These are phyloP conservation scores for Mormyrus iriodes DNA, from an alignment of 2,113 vertebrate species.

Conservation along the genomic window DNA sequence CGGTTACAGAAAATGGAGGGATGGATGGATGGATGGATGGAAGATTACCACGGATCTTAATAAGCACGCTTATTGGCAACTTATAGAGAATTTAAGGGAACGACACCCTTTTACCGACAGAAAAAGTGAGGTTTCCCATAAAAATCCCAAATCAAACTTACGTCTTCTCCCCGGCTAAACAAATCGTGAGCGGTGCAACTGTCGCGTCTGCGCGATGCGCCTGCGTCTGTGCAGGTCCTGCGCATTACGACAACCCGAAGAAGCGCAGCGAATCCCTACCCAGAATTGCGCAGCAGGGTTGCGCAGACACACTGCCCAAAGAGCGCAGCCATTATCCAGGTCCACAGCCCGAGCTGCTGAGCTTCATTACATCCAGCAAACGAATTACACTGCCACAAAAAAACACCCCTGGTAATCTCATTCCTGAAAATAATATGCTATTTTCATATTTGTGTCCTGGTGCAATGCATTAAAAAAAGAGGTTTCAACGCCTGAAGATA, in stretches of 20 bases:
- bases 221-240: conserved; percentile 31
- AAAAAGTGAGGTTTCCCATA: neutral
- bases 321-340: conserved; percentile 60
- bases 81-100: neutral
- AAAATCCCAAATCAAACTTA: neutral
- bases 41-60: neutral
- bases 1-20: neutral
- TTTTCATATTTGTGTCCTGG: neutral
- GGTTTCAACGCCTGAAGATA: neutral
- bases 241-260: conserved; percentile 49
- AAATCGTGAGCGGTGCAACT: neutral
- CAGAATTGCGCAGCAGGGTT: conserved; percentile 60
- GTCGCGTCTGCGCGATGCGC: conserved; percentile 35
- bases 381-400: neutral
- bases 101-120: neutral
- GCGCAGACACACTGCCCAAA: conserved; percentile 52
- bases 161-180: neutral
- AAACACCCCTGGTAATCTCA: neutral
- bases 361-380: neutral
- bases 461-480: neutral
- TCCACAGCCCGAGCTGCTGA: neutral
- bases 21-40: neutral
- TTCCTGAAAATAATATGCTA: neutral
- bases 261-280: conserved; percentile 47
- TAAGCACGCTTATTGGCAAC: neutral